Percentiles rank a stretch among this genome's conserved stretches.
Conservation (phyloP, 2,797 vertebrate genomes). For the Chloroceryle inda region DNA sequence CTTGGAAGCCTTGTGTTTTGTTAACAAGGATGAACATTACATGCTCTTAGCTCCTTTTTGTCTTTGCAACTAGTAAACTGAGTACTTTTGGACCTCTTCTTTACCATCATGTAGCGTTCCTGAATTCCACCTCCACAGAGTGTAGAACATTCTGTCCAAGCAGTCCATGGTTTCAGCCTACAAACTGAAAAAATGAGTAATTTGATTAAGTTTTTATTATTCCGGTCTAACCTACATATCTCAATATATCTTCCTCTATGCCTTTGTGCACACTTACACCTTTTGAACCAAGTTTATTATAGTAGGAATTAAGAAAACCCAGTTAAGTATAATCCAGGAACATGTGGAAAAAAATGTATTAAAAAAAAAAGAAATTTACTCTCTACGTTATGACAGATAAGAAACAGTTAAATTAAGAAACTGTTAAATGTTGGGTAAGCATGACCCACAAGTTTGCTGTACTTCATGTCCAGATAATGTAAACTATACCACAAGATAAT, state of each 20-base stretch:
- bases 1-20: constrained; percentile 45
- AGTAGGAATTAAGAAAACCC: not conserved
- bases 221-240: not conserved
- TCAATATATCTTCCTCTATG: not conserved
- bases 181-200: constrained; percentile 82
- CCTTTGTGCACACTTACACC: not conserved
- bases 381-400: not conserved
- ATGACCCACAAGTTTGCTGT: not conserved
- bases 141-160: constrained; percentile 96
- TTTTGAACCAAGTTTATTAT: not conserved
- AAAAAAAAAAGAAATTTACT: not conserved
- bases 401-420: not conserved
- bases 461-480: not conserved
- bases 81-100: constrained; percentile 92
- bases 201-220: not conserved
- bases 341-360: not conserved
- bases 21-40: constrained; percentile 97
- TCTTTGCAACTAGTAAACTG: constrained; percentile 97
- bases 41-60: constrained; percentile 97
- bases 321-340: not conserved
- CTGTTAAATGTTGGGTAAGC: not conserved
- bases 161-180: constrained; percentile 96
- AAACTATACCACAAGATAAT: not conserved
- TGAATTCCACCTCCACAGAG: constrained; percentile 95
- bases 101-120: constrained; percentile 95